phyloP scores from a whole-genome alignment of 2,888 invertebrate genomes.

The Anthoptus insignis region DNA sequence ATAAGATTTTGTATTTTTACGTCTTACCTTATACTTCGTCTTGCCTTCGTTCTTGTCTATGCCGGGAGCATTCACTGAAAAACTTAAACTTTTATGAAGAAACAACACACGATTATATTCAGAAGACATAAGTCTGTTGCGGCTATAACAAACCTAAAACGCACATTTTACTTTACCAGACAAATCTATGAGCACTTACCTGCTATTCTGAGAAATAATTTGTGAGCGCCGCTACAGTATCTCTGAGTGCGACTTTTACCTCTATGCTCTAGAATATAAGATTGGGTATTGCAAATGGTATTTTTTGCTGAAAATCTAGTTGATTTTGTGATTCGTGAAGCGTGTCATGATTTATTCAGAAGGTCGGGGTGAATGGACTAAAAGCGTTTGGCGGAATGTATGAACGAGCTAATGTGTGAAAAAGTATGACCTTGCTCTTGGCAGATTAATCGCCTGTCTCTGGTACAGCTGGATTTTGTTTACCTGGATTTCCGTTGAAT shows the following conservation, averaged over 20 bases:
- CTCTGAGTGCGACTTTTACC: slow-evolving; percentile 12
- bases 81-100: too few species aligned
- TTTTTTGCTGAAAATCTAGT: slow-evolving; percentile 33
- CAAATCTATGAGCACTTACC: slow-evolving; percentile 32
- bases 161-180: slow-evolving; percentile 25
- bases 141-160: slow-evolving; percentile 4
- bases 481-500: slow-evolving; percentile 1
- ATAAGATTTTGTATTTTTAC: too few species aligned
- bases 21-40: too few species aligned
- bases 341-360: slow-evolving; percentile 38
- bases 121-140: not conserved
- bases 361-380: slow-evolving; percentile 37
- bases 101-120: too few species aligned
- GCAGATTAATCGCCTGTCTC: slow-evolving; percentile 25
- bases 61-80: too few species aligned
- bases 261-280: slow-evolving; percentile 4
- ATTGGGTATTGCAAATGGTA: slow-evolving; percentile 1
- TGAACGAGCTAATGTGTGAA: slow-evolving; percentile 32
- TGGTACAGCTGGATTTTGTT: not conserved
- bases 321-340: slow-evolving; percentile 31
- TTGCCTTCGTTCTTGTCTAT: too few species aligned
- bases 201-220: slow-evolving; percentile 36
- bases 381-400: slow-evolving; percentile 20
- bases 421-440: slow-evolving; percentile 31
- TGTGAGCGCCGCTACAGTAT: slow-evolving; percentile 20